Conservation (phyloP, 2,888 invertebrate species). For the Oligia latruncula region DNA sequence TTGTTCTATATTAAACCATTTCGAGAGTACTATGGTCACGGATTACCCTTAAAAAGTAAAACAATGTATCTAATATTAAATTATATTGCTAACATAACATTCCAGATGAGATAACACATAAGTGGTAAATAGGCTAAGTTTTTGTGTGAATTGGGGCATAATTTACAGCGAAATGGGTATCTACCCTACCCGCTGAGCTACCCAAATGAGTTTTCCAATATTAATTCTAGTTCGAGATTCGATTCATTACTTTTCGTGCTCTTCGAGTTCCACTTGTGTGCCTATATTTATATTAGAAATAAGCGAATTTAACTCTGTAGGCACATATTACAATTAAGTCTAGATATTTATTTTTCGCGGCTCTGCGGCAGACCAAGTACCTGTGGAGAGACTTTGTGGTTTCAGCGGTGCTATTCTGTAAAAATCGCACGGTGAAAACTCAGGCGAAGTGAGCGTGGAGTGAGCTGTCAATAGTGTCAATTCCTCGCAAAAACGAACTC, state of each 20-base stretch:
- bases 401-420: too few species aligned
- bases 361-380: too few species aligned
- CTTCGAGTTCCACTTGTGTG: conserved; percentile 25
- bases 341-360: conserved; percentile 12
- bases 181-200: conserved; percentile 14
- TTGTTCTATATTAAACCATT: neutral
- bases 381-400: too few species aligned
- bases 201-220: conserved; percentile 54
- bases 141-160: conserved; percentile 49
- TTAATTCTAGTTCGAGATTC: conserved; percentile 46
- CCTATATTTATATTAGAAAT: conserved; percentile 20
- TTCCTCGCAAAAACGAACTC: too few species aligned
- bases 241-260: conserved; percentile 53
- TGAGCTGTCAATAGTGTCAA: too few species aligned
- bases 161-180: conserved; percentile 42
- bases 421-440: too few species aligned
- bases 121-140: conserved; percentile 50
- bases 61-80: conserved; percentile 19
- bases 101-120: conserved; percentile 38
- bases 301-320: conserved; percentile 14
- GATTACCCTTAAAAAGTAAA: conserved; percentile 24
- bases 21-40: neutral
- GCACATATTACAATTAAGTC: conserved; percentile 4
- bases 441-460: too few species aligned
- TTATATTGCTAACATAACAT: conserved; percentile 33